A percentile compares a stretch with the other conserved stretches of the same genome.
Conservation (phyloP, 2,113 vertebrate genomes). For the Euleptes europaea region DNA sequence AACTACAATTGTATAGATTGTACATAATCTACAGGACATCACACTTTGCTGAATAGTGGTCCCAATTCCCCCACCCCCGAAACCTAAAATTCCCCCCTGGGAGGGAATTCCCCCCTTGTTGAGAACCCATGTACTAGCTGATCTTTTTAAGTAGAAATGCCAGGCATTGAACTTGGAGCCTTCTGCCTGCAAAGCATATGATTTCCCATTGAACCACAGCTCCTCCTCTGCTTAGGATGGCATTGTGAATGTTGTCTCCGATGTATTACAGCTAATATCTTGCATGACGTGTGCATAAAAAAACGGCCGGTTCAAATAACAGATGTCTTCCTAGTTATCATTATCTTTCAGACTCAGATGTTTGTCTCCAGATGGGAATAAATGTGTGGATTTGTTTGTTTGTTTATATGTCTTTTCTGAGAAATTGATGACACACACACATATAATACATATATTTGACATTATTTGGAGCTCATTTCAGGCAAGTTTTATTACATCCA, state of each 20-base stretch:
- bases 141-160: too few species aligned
- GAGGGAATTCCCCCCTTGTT: too few species aligned
- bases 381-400: background rate
- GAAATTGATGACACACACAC: background rate
- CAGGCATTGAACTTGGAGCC: too few species aligned
- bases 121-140: too few species aligned
- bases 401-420: background rate
- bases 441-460: slow-evolving; percentile 1
- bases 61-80: too few species aligned
- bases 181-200: too few species aligned
- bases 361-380: background rate
- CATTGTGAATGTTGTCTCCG: background rate
- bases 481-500: background rate
- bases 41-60: too few species aligned
- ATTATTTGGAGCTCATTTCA: background rate
- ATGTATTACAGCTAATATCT: background rate
- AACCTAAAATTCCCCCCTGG: too few species aligned
- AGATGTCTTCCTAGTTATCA: background rate
- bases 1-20: too few species aligned
- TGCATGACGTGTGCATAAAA: background rate
- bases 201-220: too few species aligned
- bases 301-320: background rate
- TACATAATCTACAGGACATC: too few species aligned
- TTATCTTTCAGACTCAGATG: background rate
- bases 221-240: too few species aligned